Base-by-base conservation (phyloP, 1,140 invertebrate species). In the Hyles euphorbiae region DNA sequence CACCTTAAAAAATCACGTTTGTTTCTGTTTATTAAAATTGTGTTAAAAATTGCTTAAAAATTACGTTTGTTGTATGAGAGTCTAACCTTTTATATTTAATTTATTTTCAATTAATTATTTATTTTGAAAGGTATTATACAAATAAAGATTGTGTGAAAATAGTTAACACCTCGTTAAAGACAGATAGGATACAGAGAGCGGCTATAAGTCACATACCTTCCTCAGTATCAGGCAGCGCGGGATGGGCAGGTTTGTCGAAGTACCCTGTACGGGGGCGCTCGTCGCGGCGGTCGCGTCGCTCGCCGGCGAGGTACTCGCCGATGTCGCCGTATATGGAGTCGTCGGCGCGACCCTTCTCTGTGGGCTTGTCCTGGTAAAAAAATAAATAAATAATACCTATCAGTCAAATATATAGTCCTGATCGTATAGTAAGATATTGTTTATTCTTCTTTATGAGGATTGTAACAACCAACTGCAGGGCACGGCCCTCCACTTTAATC, bases 241-340 rank as follows among this genome's bases (percentile, higher is more conserved):
- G 79, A 65, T 0, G 90, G 1, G 22, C 22, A 22, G 22, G 89
- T 52, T 93, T 92, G 65, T 92, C 92, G 72, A 93, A 93, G 80
- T 93, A 93, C 1, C 85, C 72, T 5, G 77, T 77, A 1, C 79
- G 63, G 10, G 83, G 70, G 3, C 83, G 61, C 2, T 88, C 83
- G 7, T 80, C 77, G 34, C 79, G 72, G 0, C 77, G 58, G 5
- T 79, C 81, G 5, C 75, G 74, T 3, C 74, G 55, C 11, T 84
- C 81, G 4, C 76, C 78, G 0, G 94, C 91, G 1, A 94, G 91
- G 82, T 99, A 99, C 58, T 99, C 97, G 0, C 96, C 98, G 62
- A 98, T 94, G 60, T 99, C 97, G 36, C 96, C 97, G 80, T 98
- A 99, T 65, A 99, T 99, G 54, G 93, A 95, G 48, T 97, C 95